A percentile compares a stretch with the other conserved stretches of the same genome.
phyloP scores from a whole-genome alignment of 2,888 invertebrate species.

The Thera britannica region DNA sequence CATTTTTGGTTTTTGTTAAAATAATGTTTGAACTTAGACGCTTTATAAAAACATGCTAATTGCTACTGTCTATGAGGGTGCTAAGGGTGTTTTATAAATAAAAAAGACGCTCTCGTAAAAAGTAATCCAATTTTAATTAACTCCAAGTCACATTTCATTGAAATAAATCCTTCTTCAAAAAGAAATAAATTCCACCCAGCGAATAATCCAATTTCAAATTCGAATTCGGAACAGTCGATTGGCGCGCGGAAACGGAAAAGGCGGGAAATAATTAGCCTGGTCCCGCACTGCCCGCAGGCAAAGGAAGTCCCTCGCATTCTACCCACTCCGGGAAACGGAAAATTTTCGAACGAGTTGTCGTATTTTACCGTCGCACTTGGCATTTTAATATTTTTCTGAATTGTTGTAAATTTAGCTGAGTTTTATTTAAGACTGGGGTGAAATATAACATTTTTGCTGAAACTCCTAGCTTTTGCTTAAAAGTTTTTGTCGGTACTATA shows the following conservation, averaged over 20 bases:
- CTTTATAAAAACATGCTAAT: too few species aligned
- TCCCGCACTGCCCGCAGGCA: conserved; percentile 59
- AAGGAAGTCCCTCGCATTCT: conserved; percentile 62
- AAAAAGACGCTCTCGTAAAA: neutral
- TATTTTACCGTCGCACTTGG: conserved; percentile 49
- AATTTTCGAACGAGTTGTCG: conserved; percentile 50
- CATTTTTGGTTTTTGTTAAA: too few species aligned
- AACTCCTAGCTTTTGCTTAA: neutral
- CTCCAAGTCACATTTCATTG: conserved; percentile 1
- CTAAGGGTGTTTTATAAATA: too few species aligned
- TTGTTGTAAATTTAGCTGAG: conserved; percentile 6
- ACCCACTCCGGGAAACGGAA: conserved; percentile 50
- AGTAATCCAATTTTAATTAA: neutral
- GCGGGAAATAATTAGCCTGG: conserved; percentile 81
- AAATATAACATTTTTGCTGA: neutral
- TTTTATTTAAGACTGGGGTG: conserved; percentile 7
- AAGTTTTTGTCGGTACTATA: too few species aligned
- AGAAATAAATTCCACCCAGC: neutral
- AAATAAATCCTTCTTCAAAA: conserved; percentile 5
- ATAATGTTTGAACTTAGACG: too few species aligned
- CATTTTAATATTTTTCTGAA: conserved; percentile 35
- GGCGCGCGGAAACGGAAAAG: conserved; percentile 66
- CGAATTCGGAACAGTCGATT: conserved; percentile 52
- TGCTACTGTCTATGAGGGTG: too few species aligned
- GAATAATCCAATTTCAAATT: conserved; percentile 47